These are phyloP conservation scores for Balearica regulorum DNA, from an alignment of 2,797 vertebrate genomes.

Conservation along the genomic window DNA sequence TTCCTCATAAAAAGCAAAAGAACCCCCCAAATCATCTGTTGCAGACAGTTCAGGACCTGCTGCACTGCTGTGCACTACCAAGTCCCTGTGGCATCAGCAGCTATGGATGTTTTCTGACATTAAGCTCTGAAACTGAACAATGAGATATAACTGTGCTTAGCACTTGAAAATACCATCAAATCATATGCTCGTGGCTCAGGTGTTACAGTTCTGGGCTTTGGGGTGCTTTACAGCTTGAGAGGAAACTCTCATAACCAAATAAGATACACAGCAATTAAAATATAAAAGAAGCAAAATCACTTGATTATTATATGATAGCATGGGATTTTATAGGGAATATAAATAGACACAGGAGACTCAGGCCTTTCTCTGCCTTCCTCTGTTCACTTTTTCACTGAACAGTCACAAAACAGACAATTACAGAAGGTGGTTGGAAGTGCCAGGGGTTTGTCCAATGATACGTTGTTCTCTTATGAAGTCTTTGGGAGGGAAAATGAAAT, in stretches of 20 bases:
- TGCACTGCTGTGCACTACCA: background rate
- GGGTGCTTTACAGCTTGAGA: background rate
- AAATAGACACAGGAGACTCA: background rate
- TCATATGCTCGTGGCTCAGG: background rate
- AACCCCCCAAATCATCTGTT: background rate
- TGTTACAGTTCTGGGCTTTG: background rate
- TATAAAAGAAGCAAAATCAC: background rate
- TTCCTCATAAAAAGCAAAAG: background rate
- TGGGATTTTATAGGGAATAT: background rate
- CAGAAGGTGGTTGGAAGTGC: background rate
- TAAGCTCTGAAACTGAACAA: background rate
- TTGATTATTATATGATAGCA: background rate
- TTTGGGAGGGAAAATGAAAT: background rate
- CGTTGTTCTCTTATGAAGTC: background rate
- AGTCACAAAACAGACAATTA: background rate
- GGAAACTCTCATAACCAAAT: background rate
- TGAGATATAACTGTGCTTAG: background rate
- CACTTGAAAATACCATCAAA: background rate
- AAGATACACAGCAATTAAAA: background rate
- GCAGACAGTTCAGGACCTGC: background rate
- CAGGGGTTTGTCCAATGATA: background rate
- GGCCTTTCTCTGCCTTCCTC: background rate
- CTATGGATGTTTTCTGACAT: no score
- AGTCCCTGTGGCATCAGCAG: background rate
- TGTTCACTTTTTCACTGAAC: background rate